A percentile compares a stretch with the other conserved stretches of the same genome.
Conservation (phyloP, 2,888 invertebrate species). For the Athripsodes cinereus region DNA sequence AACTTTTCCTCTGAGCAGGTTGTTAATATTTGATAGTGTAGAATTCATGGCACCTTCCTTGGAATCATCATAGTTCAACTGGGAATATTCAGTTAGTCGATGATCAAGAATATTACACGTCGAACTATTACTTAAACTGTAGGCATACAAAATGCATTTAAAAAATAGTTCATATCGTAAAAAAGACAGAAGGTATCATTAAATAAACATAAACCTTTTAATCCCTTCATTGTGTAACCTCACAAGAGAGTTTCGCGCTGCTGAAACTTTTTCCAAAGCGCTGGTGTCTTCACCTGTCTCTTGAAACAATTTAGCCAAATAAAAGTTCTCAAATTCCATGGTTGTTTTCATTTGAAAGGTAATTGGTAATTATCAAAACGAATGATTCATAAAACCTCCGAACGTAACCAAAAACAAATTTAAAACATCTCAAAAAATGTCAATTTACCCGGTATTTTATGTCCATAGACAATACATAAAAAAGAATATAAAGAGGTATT, state of each 20-base stretch:
- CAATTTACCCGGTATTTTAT: too few species aligned
- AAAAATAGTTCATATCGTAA: neutral
- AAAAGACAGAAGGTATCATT: neutral
- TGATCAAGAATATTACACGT: slow-evolving; percentile 18
- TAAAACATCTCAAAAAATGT: too few species aligned
- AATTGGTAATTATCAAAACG: too few species aligned
- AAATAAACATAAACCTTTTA: slow-evolving; percentile 11
- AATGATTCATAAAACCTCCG: too few species aligned
- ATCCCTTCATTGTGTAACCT: slow-evolving; percentile 16
- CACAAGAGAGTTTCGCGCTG: slow-evolving; percentile 17
- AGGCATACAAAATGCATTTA: neutral
- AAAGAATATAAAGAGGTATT: too few species aligned
- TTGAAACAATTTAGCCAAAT: slow-evolving; percentile 7
- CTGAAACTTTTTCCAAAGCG: slow-evolving; percentile 11
- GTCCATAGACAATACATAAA: too few species aligned
- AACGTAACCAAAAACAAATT: too few species aligned
- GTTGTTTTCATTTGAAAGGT: too few species aligned
- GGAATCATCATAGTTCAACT: slow-evolving; percentile 13
- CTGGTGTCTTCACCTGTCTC: slow-evolving; percentile 13
- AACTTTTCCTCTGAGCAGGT: slow-evolving; percentile 20
- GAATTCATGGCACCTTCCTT: slow-evolving; percentile 9
- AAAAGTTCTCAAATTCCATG: slow-evolving; percentile 21
- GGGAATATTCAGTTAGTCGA: slow-evolving; percentile 18
- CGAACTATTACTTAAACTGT: slow-evolving; percentile 21
- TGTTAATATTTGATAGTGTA: slow-evolving; percentile 16